Evolutionary conservation across 2,797 vertebrate genomes (phyloP).

Genomic region (Enteromius radiatus): DNA sequence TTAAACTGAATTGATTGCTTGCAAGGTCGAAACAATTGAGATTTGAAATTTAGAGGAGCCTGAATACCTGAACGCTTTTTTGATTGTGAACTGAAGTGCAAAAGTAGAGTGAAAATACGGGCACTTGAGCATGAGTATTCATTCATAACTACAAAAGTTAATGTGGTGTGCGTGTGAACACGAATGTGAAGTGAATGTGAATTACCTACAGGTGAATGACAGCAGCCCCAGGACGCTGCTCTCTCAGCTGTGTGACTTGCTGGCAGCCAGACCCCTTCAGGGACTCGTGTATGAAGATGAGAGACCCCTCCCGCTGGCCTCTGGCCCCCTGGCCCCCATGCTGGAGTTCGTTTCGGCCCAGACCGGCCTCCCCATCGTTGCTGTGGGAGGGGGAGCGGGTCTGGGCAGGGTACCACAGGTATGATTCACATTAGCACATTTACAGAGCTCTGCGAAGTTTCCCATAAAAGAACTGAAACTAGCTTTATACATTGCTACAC

Average conservation of each 20-base stretch:
- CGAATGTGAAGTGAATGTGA: slow-evolving; percentile 34
- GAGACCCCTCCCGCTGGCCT: slow-evolving; percentile 77
- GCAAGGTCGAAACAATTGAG: background rate
- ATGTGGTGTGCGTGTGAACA: slow-evolving; percentile 14
- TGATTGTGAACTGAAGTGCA: background rate
- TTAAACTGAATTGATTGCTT: background rate
- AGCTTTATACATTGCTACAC: background rate
- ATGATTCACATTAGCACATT: slow-evolving; percentile 49
- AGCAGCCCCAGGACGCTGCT: slow-evolving; percentile 93
- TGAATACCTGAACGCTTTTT: background rate
- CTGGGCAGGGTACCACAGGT: slow-evolving; percentile 96
- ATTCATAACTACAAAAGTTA: slow-evolving; percentile 10
- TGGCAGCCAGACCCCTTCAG: slow-evolving; percentile 91
- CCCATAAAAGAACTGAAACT: background rate
- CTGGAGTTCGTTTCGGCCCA: slow-evolving; percentile 96
- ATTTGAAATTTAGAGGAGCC: background rate
- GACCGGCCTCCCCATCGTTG: slow-evolving; percentile 93
- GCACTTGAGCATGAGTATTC: background rate
- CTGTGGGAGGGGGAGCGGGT: slow-evolving; percentile 92
- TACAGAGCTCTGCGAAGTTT: background rate
- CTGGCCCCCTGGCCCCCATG: slow-evolving; percentile 88
- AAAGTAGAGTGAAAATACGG: background rate
- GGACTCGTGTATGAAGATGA: slow-evolving; percentile 96
- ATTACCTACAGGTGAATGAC: slow-evolving; percentile 83
- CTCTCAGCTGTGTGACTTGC: slow-evolving; percentile 91